phyloP scores from a whole-genome alignment of 2,797 vertebrate genomes.

The Halcyon badia region DNA sequence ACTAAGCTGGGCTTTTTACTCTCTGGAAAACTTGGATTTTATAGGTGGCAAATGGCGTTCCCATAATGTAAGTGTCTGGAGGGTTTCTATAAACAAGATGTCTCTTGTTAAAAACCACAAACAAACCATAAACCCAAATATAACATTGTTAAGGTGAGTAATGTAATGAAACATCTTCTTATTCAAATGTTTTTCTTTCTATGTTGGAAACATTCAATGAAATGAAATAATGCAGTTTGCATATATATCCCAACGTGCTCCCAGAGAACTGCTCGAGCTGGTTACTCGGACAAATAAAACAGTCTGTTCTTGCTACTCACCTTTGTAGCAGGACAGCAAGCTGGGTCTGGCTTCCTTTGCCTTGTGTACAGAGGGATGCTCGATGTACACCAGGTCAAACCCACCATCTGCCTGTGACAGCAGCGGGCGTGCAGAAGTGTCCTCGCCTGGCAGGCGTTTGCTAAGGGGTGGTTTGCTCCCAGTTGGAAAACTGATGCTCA shows the following conservation, averaged over 20 bases:
- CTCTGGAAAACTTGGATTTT: not conserved
- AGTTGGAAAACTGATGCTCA: fast-evolving
- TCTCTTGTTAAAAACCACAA: not conserved
- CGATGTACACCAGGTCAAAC: fast-evolving
- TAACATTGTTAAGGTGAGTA: not conserved
- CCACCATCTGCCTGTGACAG: not conserved
- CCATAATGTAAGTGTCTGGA: not conserved
- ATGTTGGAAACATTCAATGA: not conserved
- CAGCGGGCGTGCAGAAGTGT: fast-evolving
- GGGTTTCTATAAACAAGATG: not conserved
- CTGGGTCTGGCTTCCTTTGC: not conserved
- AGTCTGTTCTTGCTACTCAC: not conserved
- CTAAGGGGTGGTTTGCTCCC: not conserved
- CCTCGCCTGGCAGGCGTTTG: not conserved
- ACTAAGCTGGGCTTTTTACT: not conserved
- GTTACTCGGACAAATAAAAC: not conserved
- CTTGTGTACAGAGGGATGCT: fast-evolving
- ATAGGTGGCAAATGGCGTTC: not conserved
- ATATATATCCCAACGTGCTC: fast-evolving
- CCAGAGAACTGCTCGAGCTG: not conserved
- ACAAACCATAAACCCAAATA: not conserved
- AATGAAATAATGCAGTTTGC: not conserved
- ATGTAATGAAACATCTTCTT: not conserved
- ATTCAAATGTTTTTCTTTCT: not conserved
- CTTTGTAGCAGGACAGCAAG: not conserved